These are phyloP conservation scores for Girardia tigrina DNA, from an alignment of 2,888 invertebrate species.

Conservation along the genomic window DNA sequence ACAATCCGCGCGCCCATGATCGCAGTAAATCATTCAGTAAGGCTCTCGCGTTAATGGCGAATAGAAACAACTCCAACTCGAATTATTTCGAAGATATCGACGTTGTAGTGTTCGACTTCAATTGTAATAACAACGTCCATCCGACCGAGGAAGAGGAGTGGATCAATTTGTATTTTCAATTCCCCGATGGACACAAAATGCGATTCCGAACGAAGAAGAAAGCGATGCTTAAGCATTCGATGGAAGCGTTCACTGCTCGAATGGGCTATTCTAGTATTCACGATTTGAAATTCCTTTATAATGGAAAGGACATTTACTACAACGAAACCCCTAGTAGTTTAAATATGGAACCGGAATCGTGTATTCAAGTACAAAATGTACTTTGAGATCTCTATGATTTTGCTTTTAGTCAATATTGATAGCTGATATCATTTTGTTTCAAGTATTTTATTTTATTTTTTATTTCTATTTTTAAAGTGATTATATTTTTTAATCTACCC, in stretches of 20 bases:
- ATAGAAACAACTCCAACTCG: background rate
- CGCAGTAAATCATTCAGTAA: constrained; percentile 7
- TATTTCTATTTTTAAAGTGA: too few relatives aligned
- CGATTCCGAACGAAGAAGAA: background rate
- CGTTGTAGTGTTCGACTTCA: background rate
- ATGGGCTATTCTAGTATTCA: constrained; percentile 11
- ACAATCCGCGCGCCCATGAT: background rate
- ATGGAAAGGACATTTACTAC: background rate
- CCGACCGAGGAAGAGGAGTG: background rate
- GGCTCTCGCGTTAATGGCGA: background rate
- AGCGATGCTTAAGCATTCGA: background rate
- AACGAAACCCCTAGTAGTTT: background rate
- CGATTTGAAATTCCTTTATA: constrained; percentile 23
- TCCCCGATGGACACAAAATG: constrained; percentile 8
- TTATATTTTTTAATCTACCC: too few relatives aligned
- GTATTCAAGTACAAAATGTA: constrained; percentile 6
- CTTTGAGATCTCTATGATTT: too few relatives aligned
- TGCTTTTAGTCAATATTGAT: too few relatives aligned
- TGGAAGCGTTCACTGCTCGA: constrained; percentile 4
- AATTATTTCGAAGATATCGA: background rate
- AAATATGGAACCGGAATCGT: background rate
- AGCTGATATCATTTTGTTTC: too few relatives aligned
- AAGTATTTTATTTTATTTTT: too few relatives aligned
- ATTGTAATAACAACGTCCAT: background rate
- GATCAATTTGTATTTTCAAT: constrained; percentile 13